A percentile compares a stretch with the other conserved stretches of the same genome.
These are phyloP conservation scores for Tillus elongatus DNA, from an alignment of 2,888 invertebrate genomes.

Conservation along the genomic window DNA sequence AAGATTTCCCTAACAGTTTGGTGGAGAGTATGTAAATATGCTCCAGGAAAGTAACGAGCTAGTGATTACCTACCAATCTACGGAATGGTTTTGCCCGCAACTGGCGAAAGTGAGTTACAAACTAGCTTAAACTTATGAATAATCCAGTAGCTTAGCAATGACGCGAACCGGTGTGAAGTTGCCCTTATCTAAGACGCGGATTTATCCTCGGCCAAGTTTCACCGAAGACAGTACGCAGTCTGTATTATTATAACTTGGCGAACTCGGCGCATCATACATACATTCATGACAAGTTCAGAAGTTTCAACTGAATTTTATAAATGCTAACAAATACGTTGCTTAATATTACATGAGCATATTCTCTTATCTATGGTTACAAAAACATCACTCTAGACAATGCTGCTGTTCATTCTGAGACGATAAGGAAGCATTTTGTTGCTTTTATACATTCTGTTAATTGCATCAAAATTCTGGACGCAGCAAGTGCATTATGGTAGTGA, in stretches of 20 bases:
- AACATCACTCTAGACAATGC: too few relatives aligned
- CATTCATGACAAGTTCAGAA: constrained; percentile 35
- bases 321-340: constrained; percentile 28
- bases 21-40: constrained; percentile 30
- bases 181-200: constrained; percentile 39
- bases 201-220: constrained; percentile 36
- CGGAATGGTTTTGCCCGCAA: constrained; percentile 29
- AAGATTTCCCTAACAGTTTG: too few relatives aligned
- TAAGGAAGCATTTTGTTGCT: too few relatives aligned
- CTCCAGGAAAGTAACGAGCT: constrained; percentile 36
- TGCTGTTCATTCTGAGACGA: too few relatives aligned
- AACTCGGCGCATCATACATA: constrained; percentile 37
- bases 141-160: constrained; percentile 40
- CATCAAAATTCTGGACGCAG: too few relatives aligned
- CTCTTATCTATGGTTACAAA: too few relatives aligned
- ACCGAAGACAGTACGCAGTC: constrained; percentile 27
- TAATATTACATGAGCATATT: too few relatives aligned
- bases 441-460: too few relatives aligned
- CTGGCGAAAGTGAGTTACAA: constrained; percentile 37
- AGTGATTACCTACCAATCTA: constrained; percentile 41
- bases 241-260: constrained; percentile 37
- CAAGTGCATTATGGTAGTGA: too few relatives aligned
- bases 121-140: constrained; percentile 41
- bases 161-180: constrained; percentile 39
- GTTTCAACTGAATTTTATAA: constrained; percentile 28